These are phyloP conservation scores for Acanthiza pusilla DNA, from an alignment of 2,797 vertebrate species.

Conservation along the genomic window DNA sequence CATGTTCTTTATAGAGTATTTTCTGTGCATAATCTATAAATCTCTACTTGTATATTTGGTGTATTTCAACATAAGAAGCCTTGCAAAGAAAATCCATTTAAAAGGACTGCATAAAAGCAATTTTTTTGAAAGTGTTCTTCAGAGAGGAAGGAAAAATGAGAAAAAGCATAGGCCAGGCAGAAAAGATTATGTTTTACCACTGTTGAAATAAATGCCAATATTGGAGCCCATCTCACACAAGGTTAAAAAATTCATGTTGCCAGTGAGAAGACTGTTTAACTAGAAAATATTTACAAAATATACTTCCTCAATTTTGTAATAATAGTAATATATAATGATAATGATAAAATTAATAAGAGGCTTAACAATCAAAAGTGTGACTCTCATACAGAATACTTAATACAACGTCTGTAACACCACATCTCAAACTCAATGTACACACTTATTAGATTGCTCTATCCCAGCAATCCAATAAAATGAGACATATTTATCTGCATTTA, in stretches of 20 bases:
- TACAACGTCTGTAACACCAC: background rate
- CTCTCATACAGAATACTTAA: background rate
- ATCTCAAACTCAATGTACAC: background rate
- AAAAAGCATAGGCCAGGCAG: background rate
- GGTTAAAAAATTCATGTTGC: background rate
- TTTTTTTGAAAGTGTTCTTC: background rate
- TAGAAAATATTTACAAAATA: background rate
- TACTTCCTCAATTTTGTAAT: background rate
- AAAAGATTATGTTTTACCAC: background rate
- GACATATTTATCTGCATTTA: background rate
- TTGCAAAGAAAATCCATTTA: background rate
- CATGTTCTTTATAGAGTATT: background rate
- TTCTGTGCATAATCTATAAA: conserved; percentile 8
- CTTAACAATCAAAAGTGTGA: background rate
- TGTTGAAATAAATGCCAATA: background rate
- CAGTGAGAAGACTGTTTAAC: background rate
- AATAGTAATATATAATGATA: background rate
- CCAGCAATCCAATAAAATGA: background rate
- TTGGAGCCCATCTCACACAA: background rate
- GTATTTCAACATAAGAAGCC: background rate
- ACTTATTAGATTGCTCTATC: background rate
- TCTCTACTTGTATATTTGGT: background rate
- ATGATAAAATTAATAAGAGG: background rate
- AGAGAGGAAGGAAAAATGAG: background rate
- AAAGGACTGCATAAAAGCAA: background rate